Evolutionary conservation across 2,113 vertebrate genomes (phyloP).

Genomic region (Fukomys damarensis): DNA sequence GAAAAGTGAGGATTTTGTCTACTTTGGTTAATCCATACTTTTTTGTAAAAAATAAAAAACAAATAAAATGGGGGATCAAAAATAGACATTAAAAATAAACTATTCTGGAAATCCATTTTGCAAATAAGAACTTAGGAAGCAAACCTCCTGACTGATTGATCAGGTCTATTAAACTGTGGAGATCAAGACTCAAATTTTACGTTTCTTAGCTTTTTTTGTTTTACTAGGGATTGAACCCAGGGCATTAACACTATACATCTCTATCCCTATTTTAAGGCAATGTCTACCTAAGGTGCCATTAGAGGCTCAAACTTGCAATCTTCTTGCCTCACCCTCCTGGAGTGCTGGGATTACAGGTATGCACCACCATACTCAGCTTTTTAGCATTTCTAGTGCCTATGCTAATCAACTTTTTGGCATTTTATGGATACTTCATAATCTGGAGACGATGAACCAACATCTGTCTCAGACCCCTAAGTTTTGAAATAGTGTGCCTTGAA

Average conservation of each 20-base stretch:
- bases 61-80: not conserved
- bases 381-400: not conserved
- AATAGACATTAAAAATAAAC: not conserved
- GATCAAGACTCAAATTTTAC: constrained; percentile 31
- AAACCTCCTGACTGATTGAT: not conserved
- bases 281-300: not conserved
- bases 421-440: not conserved
- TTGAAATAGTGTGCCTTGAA: constrained; percentile 16
- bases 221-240: not conserved
- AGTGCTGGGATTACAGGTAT: not conserved
- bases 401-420: not conserved
- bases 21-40: constrained; percentile 12
- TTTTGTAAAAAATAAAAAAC: not conserved
- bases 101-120: constrained; percentile 23
- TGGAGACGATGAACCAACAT: not conserved
- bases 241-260: not conserved
- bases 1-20: constrained; percentile 7
- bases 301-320: not conserved
- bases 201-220: not conserved
- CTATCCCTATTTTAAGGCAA: not conserved
- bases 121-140: not conserved
- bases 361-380: not conserved
- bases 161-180: not conserved
- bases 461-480: not conserved
- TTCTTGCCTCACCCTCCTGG: not conserved